These are phyloP conservation scores for Baryphthengus martii DNA, from an alignment of 2,113 vertebrate species.

Conservation along the genomic window DNA sequence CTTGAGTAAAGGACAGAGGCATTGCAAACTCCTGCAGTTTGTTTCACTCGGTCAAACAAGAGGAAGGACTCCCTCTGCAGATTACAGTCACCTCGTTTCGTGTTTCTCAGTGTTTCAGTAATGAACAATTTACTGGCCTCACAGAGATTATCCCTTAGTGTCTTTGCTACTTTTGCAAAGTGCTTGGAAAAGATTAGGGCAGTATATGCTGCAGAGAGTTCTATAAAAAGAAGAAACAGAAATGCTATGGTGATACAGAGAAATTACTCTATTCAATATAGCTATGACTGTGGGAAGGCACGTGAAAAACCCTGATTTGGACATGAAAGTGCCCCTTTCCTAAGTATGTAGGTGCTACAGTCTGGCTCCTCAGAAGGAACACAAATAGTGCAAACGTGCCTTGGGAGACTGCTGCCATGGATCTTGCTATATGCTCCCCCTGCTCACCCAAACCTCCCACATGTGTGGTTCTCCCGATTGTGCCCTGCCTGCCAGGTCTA, in stretches of 20 bases:
- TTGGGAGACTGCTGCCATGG: not conserved
- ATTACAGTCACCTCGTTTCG: not conserved
- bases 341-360: not conserved
- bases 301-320: not conserved
- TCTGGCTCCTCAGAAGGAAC: not conserved
- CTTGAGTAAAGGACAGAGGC: not conserved
- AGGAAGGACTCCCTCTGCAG: not conserved
- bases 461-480: fast-evolving
- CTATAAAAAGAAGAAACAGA: not conserved
- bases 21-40: not conserved
- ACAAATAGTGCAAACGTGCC: fast-evolving
- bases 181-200: not conserved
- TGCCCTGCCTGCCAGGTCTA: not conserved
- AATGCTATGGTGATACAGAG: not conserved
- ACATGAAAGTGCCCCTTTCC: not conserved
- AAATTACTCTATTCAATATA: not conserved
- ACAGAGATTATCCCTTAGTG: not conserved
- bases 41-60: fast-evolving
- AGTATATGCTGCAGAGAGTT: not conserved
- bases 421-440: fast-evolving
- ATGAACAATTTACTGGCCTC: not conserved
- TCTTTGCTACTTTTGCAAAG: not conserved
- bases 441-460: not conserved
- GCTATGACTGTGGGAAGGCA: not conserved
- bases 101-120: not conserved